Evolutionary conservation across 2,888 invertebrate genomes (phyloP), one percentile per base, ranked within the genome.

Genomic region (Aleiodes leptofemur): DNA sequence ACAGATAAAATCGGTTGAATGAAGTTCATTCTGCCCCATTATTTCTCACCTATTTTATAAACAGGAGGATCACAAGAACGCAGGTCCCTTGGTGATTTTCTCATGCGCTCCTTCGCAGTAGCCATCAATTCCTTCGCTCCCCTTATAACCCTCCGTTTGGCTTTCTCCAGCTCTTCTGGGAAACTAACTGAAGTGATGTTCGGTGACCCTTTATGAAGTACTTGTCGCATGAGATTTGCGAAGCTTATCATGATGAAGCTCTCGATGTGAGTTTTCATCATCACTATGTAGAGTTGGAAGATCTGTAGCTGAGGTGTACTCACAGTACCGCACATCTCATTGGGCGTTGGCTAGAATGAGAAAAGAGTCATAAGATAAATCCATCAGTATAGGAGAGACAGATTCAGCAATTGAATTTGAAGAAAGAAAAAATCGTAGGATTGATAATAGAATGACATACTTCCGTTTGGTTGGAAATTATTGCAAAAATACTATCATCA

Each of bases 11-110:
- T 3, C 7, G 9, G 43, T 43, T 43, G 4, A 7, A 8, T 8
- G 11, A 1, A 9, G 11, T 43, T 3, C 9, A 3, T 9, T 11
- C 8, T 8, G 43, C 8, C 43, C 43, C 4, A 7, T 43, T 8
- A 23, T 9, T 29, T 8, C 13, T 59, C 13, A 64, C 64, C 31
- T 6, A 48, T 34, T 16, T 64, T 43, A 16, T 64, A 13, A 4
- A 11, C 13, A 34, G 34, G 34, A 11, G 64, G 64, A 43, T 64
- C 64, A 34, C 64, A 64, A 43, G 43, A 43, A 16, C 64, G 64
- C 16, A 34, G 38, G 16, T 64, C 64, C 29, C 43, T 64, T 5
- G 64, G 43, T 43, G 64, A 14, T 5, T 43, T 7, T 11, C 6
- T 38, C 64, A 64, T 43, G 7, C 11, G 34, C n/a, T 11, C 16